phyloP scores from a whole-genome alignment of 2,113 vertebrate genomes.

The Danio rerio region GRCz12tu NC_133180.1:42633001-42633500 shows the following conservation, averaged over 20 bases:
- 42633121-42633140: slow-evolving; percentile 18
- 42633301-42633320: not conserved
- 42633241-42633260: slow-evolving; percentile 34
- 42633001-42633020: no score
- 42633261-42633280: slow-evolving; percentile 15
- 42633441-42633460: no score
- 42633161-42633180: not conserved
- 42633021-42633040: no score
- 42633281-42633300: not conserved
- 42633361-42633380: no score
- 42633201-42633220: not conserved
- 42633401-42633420: no score
- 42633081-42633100: slow-evolving; percentile 30
- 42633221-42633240: not conserved
- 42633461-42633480: no score
- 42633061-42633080: slow-evolving; percentile 26
- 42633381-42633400: no score
- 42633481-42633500: no score
- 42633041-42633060: slow-evolving; percentile 18
- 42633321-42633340: slow-evolving; percentile 28
- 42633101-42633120: not conserved
- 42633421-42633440: no score
- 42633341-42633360: no score
- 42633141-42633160: not conserved
- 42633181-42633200: slow-evolving; percentile 20